A percentile compares a stretch with the other conserved stretches of the same genome.
phyloP scores from a whole-genome alignment of 2,797 vertebrate species.

The Parauchenoglanis punctatus region DNA sequence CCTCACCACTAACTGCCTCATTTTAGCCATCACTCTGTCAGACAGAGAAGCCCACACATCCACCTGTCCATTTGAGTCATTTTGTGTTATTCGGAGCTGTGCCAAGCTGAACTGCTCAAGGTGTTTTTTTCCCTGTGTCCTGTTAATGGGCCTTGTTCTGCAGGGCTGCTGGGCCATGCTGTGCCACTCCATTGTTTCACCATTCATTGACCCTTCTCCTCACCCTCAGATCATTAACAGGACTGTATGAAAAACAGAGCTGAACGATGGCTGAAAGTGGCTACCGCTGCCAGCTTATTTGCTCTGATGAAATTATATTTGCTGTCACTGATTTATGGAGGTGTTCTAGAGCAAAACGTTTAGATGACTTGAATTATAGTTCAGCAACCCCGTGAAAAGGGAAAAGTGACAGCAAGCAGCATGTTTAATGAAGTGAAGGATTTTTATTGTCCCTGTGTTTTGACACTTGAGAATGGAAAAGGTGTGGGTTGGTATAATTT shows the following conservation, averaged over 20 bases:
- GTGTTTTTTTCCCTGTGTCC: constrained; percentile 17
- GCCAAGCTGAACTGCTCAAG: constrained; percentile 33
- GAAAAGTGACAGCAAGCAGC: constrained; percentile 32
- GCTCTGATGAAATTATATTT: constrained; percentile 53
- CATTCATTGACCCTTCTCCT: constrained; percentile 55
- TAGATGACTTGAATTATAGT: constrained; percentile 54
- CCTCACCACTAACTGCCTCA: neutral
- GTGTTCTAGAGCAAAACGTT: constrained; percentile 40
- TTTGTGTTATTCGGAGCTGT: constrained; percentile 37
- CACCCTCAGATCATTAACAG: constrained; percentile 52
- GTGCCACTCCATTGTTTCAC: constrained; percentile 55
- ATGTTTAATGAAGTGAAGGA: constrained; percentile 49
- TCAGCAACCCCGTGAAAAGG: constrained; percentile 36
- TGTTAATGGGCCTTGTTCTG: constrained; percentile 41
- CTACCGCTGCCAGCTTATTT: constrained; percentile 46
- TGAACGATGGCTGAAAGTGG: constrained; percentile 23
- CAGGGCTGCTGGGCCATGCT: constrained; percentile 34
- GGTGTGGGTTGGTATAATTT: constrained; percentile 46
- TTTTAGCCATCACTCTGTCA: neutral
- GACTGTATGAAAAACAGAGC: constrained; percentile 44
- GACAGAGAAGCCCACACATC: constrained; percentile 17
- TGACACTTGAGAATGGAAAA: constrained; percentile 51
- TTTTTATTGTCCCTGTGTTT: constrained; percentile 49
- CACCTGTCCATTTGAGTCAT: constrained; percentile 29
- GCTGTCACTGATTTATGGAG: constrained; percentile 38